phyloP scores from a whole-genome alignment of 1,140 invertebrate species.

The Drosophila melanica region DNA sequence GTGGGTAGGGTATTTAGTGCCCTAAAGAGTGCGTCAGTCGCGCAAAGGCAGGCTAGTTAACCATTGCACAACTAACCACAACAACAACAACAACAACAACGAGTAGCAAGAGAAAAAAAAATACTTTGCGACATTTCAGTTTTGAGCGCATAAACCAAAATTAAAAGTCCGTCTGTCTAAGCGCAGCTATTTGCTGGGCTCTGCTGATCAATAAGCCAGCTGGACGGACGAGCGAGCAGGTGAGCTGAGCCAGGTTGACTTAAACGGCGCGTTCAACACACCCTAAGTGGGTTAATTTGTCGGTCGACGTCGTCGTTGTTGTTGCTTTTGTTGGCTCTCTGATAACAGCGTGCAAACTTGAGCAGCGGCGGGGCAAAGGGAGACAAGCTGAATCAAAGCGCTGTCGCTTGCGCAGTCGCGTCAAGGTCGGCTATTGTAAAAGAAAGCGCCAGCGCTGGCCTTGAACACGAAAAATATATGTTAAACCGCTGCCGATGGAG shows the following conservation, averaged over 20 bases:
- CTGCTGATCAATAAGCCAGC: conserved; percentile 57
- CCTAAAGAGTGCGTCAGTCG: conserved; percentile 38
- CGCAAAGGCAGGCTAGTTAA: conserved; percentile 59
- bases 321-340: conserved; percentile 46
- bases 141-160: conserved; percentile 49
- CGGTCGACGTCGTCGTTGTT: neutral
- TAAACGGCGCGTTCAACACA: conserved; percentile 66
- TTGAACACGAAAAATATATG: conserved; percentile 75
- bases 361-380: neutral
- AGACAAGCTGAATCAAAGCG: conserved; percentile 1
- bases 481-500: conserved; percentile 54
- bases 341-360: conserved; percentile 62
- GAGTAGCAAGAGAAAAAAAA: conserved; percentile 17
- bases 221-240: conserved; percentile 5
- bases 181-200: conserved; percentile 54
- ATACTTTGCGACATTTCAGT: conserved; percentile 71
- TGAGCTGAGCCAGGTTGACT: conserved; percentile 13
- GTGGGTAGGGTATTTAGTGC: conserved; percentile 27
- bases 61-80: conserved; percentile 62
- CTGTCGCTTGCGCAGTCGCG: conserved; percentile 62
- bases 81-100: conserved; percentile 34
- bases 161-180: conserved; percentile 52
- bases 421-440: conserved; percentile 82
- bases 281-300: conserved; percentile 72
- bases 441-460: conserved; percentile 77